These are phyloP conservation scores for Anastatus disparis DNA, from an alignment of 1,140 invertebrate species.

Conservation along the genomic window DNA sequence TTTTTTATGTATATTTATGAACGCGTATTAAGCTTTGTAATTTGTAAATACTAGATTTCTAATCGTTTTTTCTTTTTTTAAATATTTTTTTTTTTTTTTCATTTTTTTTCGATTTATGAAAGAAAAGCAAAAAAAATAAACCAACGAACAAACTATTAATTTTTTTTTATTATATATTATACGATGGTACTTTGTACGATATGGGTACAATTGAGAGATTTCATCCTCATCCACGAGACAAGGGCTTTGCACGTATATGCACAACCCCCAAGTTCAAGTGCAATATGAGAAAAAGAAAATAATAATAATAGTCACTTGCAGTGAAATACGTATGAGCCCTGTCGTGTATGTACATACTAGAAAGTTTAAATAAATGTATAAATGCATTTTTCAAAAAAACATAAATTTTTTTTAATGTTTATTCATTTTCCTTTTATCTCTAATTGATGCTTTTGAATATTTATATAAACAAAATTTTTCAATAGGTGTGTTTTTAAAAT, in stretches of 20 bases:
- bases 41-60: slow-evolving; percentile 32
- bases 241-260: no score
- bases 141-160: no score
- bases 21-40: not conserved
- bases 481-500: no score
- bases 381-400: slow-evolving; percentile 31
- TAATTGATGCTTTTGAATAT: no score
- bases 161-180: no score
- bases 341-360: slow-evolving; percentile 35
- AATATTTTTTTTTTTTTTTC: no score
- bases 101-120: no score
- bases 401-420: not conserved
- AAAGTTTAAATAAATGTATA: slow-evolving; percentile 39
- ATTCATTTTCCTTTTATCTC: not conserved
- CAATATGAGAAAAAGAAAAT: no score
- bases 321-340: not conserved
- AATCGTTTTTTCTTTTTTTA: no score
- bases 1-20: slow-evolving; percentile 29
- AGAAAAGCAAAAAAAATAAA: not conserved
- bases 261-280: not conserved
- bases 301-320: slow-evolving; percentile 19
- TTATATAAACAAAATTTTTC: no score
- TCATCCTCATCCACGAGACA: slow-evolving; percentile 10
- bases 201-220: slow-evolving; percentile 12
- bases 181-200: slow-evolving; percentile 10